Evolutionary conservation across 1,140 invertebrate species (phyloP).

Genomic region (Gryon sp.): DNA sequence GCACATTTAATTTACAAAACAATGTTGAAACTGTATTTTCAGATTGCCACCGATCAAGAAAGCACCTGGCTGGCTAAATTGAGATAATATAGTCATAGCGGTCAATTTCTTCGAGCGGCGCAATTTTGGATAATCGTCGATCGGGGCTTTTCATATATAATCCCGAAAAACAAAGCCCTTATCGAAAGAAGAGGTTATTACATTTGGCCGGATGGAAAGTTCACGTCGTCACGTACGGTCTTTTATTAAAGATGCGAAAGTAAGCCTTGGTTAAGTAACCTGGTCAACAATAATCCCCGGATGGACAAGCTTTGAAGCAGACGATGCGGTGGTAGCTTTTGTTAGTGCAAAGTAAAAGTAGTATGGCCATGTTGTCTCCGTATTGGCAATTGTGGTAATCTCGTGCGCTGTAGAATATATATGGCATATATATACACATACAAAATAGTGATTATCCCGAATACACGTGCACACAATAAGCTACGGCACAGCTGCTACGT

Average conservation of each 20-base stretch:
- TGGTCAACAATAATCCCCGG: not conserved
- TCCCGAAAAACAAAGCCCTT: too few relatives aligned
- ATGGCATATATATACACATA: constrained; percentile 12
- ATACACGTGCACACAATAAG: constrained; percentile 64
- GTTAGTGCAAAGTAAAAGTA: constrained; percentile 1
- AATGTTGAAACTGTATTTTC: constrained; percentile 33
- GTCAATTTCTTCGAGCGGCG: not conserved
- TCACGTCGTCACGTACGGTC: not conserved
- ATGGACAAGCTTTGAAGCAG: too few relatives aligned
- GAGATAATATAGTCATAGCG: constrained; percentile 35
- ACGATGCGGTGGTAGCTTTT: constrained; percentile 6
- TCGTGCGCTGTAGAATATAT: constrained; percentile 32
- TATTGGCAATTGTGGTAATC: constrained; percentile 38
- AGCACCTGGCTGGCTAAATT: constrained; percentile 5
- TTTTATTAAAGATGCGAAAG: not conserved
- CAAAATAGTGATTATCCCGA: constrained; percentile 59
- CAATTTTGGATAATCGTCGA: constrained; percentile 27
- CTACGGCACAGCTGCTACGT: constrained; percentile 51
- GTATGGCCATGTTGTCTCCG: constrained; percentile 2
- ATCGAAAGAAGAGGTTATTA: too few relatives aligned
- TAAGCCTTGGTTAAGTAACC: not conserved
- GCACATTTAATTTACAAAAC: constrained; percentile 10
- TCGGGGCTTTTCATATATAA: constrained; percentile 28
- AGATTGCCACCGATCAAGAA: constrained; percentile 5
- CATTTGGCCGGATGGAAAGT: not conserved